A percentile compares a stretch with the other conserved stretches of the same genome.
Conservation (phyloP, 2,113 vertebrate genomes). For the Phycodurus eques region DNA sequence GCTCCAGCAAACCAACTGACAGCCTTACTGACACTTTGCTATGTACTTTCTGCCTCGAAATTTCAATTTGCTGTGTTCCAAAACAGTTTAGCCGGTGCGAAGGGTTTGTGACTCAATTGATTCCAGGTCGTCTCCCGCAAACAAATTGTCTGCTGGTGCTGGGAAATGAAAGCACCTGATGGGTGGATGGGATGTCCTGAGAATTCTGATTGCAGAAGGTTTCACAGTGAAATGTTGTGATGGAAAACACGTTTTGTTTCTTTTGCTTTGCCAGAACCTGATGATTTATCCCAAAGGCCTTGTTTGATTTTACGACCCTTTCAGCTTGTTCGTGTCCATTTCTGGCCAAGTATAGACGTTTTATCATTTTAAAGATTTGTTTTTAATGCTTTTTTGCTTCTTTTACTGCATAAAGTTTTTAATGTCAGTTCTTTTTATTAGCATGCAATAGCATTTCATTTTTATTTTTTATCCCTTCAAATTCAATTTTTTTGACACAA, state of each 20-base stretch:
- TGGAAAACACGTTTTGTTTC: neutral
- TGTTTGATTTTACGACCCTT: neutral
- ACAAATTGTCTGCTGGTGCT: slow-evolving; percentile 41
- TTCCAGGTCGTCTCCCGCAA: slow-evolving; percentile 17
- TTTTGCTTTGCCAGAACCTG: neutral
- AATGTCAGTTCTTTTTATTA: no score
- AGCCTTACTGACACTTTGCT: neutral
- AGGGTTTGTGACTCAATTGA: slow-evolving; percentile 7
- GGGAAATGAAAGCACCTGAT: slow-evolving; percentile 39
- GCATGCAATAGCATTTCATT: no score
- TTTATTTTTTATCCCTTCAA: no score
- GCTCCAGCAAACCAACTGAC: neutral
- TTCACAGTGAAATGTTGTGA: neutral
- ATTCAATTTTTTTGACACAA: no score
- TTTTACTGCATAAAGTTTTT: no score
- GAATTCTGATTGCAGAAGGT: neutral
- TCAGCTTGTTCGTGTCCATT: no score
- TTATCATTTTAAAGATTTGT: no score
- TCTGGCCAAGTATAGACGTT: no score
- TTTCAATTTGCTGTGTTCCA: neutral
- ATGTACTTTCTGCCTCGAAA: neutral
- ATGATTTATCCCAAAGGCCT: neutral
- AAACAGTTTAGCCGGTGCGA: neutral
- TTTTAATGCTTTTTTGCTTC: no score
- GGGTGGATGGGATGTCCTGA: neutral